These are phyloP conservation scores for Tipula vernalis DNA, from an alignment of 2,888 invertebrate species.

Conservation along the genomic window DNA sequence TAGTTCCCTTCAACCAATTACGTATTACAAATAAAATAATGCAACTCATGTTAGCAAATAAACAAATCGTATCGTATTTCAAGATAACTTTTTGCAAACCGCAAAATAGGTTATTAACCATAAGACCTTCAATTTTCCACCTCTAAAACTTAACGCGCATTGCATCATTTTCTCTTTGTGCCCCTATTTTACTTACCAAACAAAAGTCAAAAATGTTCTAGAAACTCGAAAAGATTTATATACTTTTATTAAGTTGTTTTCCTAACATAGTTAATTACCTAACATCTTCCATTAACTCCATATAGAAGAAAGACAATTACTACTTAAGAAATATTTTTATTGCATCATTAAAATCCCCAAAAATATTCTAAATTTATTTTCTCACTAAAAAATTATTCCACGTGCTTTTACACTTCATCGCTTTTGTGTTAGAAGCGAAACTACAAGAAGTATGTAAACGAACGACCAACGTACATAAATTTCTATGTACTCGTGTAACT, in stretches of 20 bases:
- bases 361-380: not conserved
- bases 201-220: not conserved
- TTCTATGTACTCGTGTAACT: not conserved
- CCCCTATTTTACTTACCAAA: not conserved
- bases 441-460: not conserved
- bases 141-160: not conserved
- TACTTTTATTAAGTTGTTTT: not conserved
- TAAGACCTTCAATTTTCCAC: not conserved
- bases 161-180: not conserved
- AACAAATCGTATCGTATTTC: not conserved
- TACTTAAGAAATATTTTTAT: not conserved
- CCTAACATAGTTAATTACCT: not conserved
- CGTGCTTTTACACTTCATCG: slow-evolving; percentile 4
- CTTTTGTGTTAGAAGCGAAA: not conserved
- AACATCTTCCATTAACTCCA: not conserved
- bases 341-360: not conserved
- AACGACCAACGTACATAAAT: not conserved
- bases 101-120: not conserved
- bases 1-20: no score
- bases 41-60: not conserved
- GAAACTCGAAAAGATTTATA: not conserved
- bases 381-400: not conserved
- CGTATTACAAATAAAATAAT: not conserved
- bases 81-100: not conserved
- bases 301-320: not conserved